These are phyloP conservation scores for Acrossocheilus fasciatus DNA, from an alignment of 2,797 vertebrate genomes.

Conservation along the genomic window DNA sequence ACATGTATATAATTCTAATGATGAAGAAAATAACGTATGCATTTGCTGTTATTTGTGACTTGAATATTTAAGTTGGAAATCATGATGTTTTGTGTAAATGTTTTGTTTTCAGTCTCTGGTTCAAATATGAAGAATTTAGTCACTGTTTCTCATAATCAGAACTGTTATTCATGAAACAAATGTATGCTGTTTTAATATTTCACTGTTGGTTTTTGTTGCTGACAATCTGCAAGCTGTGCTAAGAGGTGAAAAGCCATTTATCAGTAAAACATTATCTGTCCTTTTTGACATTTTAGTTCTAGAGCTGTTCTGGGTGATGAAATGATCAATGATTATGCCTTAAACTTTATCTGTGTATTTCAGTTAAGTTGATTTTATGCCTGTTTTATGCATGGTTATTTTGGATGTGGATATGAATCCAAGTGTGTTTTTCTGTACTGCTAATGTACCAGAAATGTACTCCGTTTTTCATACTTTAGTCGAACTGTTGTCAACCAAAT, in stretches of 20 bases:
- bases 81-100: slow-evolving; percentile 7
- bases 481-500: slow-evolving; percentile 8
- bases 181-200: background rate
- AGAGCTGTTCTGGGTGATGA: background rate
- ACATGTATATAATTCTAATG: slow-evolving; percentile 4
- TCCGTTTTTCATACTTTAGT: slow-evolving; percentile 2
- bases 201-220: background rate
- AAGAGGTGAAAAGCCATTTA: background rate
- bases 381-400: slow-evolving; percentile 30
- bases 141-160: slow-evolving; percentile 12
- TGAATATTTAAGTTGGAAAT: slow-evolving; percentile 48
- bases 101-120: slow-evolving; percentile 3
- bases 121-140: slow-evolving; percentile 15
- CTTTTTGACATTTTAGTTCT: background rate
- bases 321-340: background rate
- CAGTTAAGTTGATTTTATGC: slow-evolving; percentile 26
- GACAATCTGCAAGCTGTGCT: slow-evolving; percentile 21
- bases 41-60: slow-evolving; percentile 48
- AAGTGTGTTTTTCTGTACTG: slow-evolving; percentile 21
- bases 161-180: background rate
- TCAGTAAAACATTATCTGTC: background rate
- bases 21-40: slow-evolving; percentile 13
- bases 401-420: slow-evolving; percentile 42
- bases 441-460: slow-evolving; percentile 10
- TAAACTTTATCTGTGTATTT: slow-evolving; percentile 26